Base-by-base conservation (phyloP, 2,888 invertebrate species). In the Ophonus ardosiacus region DNA sequence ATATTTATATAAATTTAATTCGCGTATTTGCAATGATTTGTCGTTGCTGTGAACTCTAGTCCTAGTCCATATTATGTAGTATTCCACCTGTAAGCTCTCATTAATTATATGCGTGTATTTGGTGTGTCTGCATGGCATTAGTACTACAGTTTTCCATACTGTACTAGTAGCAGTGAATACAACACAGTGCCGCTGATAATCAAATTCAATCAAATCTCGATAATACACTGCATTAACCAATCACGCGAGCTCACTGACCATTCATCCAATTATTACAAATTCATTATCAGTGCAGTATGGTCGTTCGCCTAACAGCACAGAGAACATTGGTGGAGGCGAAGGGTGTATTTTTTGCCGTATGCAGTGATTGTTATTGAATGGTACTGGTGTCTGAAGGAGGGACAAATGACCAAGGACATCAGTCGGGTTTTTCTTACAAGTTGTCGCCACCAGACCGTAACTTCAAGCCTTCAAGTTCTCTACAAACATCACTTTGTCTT, bases 251-350 rank as follows among this genome's bases (percentile, higher is more conserved):
- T 17, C 63, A 10, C 63, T 24, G 63, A 24, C 21, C 8, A 63
- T 63, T 63, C 63, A 63, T 63, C 21, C 63, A 63, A 63, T 63
- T 63, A 63, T 63, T 63, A 63, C 63, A 63, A 63, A 63, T 63
- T 63, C 63, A 63, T 63, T 63, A 63, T 63, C 63, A 6, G 8
- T 63, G 13, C 21, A 21, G 21, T 13, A 63, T 63, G 24, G 2
- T 63, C 3, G 24, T 1, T 63, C 13, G 10, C 8, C 24, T 21
- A 63, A 63, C 21, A 10, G 18, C 24, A 24, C 13, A 13, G 18
- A 63, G 13, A 13, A 21, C 1, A 59, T 59, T 59, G 31, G 43
- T 13, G 43, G 43, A 13, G 13, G 13, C 43, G 43, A 13, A 51
- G 43, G 43, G 10, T 51, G 43, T 51, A 51, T 10, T 51, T 51